These are phyloP conservation scores for Holcopasites calliopsidis DNA, from an alignment of 1,140 invertebrate genomes.

Conservation along the genomic window DNA sequence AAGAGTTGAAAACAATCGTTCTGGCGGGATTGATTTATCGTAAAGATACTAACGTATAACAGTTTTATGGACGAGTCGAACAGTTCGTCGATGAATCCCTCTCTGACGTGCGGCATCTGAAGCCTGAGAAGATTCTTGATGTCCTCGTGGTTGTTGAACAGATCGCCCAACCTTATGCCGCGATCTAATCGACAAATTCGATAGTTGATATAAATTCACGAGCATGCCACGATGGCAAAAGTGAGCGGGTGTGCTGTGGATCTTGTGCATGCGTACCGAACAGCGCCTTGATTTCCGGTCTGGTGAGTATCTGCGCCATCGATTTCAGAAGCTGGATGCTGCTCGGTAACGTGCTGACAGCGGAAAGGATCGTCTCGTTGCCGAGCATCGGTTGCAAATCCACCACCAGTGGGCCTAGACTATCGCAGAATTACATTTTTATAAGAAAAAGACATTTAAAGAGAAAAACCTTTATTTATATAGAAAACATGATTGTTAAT, in stretches of 20 bases:
- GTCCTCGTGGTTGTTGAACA: conserved; percentile 79
- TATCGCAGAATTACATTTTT: conserved; percentile 38
- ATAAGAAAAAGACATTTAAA: too few relatives aligned
- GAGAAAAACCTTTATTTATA: too few relatives aligned
- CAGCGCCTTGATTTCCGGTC: conserved; percentile 81
- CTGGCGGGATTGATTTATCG: not conserved
- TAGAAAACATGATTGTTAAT: too few relatives aligned
- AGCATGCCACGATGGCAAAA: not conserved
- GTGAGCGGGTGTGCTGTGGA: not conserved
- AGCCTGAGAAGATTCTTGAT: conserved; percentile 74
- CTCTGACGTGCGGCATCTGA: conserved; percentile 70
- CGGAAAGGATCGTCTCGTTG: conserved; percentile 77
- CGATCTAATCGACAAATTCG: conserved; percentile 72
- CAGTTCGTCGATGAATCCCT: conserved; percentile 74
- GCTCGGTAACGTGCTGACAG: conserved; percentile 80
- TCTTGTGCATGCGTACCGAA: conserved; percentile 75
- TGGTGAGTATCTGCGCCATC: conserved; percentile 81
- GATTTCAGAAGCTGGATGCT: conserved; percentile 82
- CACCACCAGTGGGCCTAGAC: conserved; percentile 76
- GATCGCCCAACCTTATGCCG: conserved; percentile 79
- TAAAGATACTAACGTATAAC: conserved; percentile 78
- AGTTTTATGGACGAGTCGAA: conserved; percentile 80
- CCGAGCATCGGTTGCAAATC: conserved; percentile 77
- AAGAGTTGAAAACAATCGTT: conserved; percentile 4
- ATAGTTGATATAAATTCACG: not conserved